Percentiles rank a stretch among this genome's conserved stretches.
These are phyloP conservation scores for Cheilosia urbana DNA, from an alignment of 2,888 invertebrate species.

Conservation along the genomic window DNA sequence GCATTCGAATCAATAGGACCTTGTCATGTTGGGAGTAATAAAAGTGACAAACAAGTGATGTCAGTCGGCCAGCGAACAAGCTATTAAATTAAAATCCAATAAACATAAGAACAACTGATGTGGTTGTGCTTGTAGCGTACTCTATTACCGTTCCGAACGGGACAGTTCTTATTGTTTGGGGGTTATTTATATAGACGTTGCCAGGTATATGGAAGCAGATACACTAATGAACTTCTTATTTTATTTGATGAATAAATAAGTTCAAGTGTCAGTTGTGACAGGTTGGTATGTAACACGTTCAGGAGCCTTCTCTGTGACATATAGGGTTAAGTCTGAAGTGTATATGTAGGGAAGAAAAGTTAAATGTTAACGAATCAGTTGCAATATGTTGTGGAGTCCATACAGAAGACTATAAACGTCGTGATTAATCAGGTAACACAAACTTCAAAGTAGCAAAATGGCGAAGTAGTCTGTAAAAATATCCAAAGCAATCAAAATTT, in stretches of 20 bases:
- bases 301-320: not conserved
- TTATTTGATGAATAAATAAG: not conserved
- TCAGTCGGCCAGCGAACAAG: conserved; percentile 53
- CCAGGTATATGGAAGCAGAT: not conserved
- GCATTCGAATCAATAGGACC: conserved; percentile 50
- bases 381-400: too few species aligned
- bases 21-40: conserved; percentile 70
- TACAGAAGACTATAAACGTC: too few species aligned
- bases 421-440: too few species aligned
- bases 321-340: too few species aligned
- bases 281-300: not conserved
- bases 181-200: conserved; percentile 38
- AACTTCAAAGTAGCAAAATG: too few species aligned
- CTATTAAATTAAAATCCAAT: conserved; percentile 71
- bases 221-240: conserved; percentile 27
- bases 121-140: conserved; percentile 20
- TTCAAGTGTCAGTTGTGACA: not conserved
- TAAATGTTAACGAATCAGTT: too few species aligned
- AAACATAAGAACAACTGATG: conserved; percentile 32
- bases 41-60: conserved; percentile 72
- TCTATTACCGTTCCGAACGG: conserved; percentile 32
- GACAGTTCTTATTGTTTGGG: conserved; percentile 23
- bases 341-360: too few species aligned
- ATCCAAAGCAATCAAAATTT: too few species aligned
- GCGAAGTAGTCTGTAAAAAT: too few species aligned